Base-by-base conservation (phyloP, 1,140 invertebrate genomes). In the Akabosia matsudoensis region DNA sequence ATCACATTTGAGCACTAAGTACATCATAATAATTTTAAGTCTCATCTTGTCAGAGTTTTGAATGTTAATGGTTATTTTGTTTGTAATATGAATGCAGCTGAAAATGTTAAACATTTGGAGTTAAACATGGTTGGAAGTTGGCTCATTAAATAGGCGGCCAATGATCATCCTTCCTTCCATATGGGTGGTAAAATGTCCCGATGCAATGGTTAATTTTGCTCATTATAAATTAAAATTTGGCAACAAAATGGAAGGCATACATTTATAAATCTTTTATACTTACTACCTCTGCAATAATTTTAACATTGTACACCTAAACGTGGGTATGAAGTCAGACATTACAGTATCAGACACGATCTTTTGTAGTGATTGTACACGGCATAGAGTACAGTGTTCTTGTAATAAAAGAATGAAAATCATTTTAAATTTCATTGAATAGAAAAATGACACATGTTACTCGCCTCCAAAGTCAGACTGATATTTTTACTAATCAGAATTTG, bases 111-210 rank as follows among this genome's bases (percentile, higher is more conserved):
- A n/a, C n/a, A n/a, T n/a, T n/a, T n/a, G n/a, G n/a, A n/a, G n/a
- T n/a, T n/a, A n/a, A n/a, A n/a, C n/a, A 22, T 56, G 54, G 54
- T 56, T 56, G 10, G 54, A 56, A 56, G 54, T 24, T 56, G 13
- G 24, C 10, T 56, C 10, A 24, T 45, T 56, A 56, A 56, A 67
- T 67, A 30, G 61, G 61, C 31, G 61, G 61, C 61, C 61, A 67
- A 67, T 67, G 61, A 67, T 67, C 26, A 67, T 67, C 61, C 30
- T 67, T 67, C 61, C 61, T 67, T 67, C 31, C 61, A 67, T 67
- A 30, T 30, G 31, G 61, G 31, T 31, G 31, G 28, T 7, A 67
- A 67, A 67, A 13, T 67, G 61, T 67, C 61, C 61, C 61, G 61
- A 67, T 67, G 61, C 37, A 45, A 45, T 45, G 37, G 37, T 45